A percentile compares a stretch with the other conserved stretches of the same genome.
These are phyloP conservation scores for Ctenodactylus gundi DNA, from an alignment of 2,113 vertebrate species.

Conservation along the genomic window DNA sequence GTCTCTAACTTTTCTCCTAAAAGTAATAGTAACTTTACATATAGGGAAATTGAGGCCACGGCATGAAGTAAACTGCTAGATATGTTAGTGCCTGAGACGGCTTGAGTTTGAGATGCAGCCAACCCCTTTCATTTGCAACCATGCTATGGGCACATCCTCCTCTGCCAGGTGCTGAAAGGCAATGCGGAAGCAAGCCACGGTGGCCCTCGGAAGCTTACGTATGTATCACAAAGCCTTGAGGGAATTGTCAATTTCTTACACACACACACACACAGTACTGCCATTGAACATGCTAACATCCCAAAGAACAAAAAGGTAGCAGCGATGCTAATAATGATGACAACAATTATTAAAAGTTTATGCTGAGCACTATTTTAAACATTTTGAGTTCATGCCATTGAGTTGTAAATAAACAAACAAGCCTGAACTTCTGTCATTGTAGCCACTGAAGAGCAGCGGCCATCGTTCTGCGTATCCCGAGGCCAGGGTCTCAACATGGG, in stretches of 20 bases:
- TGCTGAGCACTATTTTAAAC: neutral
- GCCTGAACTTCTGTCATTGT: neutral
- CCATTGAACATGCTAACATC: neutral
- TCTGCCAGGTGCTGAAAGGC: neutral
- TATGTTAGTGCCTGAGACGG: neutral
- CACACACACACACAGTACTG: neutral
- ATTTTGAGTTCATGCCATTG: neutral
- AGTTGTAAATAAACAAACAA: neutral
- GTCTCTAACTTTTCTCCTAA: neutral
- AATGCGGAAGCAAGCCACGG: neutral
- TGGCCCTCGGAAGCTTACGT: too few species aligned
- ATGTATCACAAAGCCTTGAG: neutral
- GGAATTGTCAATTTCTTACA: neutral
- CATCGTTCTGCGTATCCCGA: neutral
- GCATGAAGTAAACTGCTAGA: neutral
- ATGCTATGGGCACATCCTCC: too few species aligned
- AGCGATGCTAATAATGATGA: neutral
- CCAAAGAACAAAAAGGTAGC: neutral
- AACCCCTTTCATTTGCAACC: neutral
- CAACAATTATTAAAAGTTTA: neutral
- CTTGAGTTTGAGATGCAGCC: too few species aligned
- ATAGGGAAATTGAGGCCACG: neutral
- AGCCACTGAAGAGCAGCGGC: neutral
- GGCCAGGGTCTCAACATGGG: neutral
- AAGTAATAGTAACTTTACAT: neutral